Conservation (phyloP, 1,140 invertebrate genomes). For the Heterodera carotae region DNA sequence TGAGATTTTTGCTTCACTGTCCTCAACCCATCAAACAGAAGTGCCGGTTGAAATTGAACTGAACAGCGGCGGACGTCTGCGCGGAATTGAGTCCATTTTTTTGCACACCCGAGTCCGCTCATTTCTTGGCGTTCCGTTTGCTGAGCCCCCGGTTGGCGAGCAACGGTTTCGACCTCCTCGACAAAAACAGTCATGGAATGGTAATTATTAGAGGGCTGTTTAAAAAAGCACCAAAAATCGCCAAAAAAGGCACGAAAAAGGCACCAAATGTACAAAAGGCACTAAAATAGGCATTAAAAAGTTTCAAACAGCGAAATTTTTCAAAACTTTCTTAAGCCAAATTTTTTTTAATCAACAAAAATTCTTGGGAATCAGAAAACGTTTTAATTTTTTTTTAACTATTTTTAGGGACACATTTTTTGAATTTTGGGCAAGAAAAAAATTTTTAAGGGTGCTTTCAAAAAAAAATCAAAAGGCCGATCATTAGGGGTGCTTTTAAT, state of each 20-base stretch:
- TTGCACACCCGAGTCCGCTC: constrained; percentile 59
- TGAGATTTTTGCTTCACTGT: constrained; percentile 26
- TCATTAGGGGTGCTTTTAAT: too few relatives aligned
- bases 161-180: constrained; percentile 55
- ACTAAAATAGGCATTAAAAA: too few relatives aligned
- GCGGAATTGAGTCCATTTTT: constrained; percentile 62
- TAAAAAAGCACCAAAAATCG: constrained; percentile 3
- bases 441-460: too few relatives aligned
- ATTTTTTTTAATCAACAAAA: too few relatives aligned
- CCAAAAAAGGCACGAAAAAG: too few relatives aligned
- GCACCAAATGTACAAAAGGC: constrained; percentile 11
- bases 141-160: constrained; percentile 58
- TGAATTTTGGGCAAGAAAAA: too few relatives aligned
- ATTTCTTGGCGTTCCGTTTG: constrained; percentile 63
- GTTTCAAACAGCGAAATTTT: too few relatives aligned
- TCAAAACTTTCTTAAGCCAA: too few relatives aligned
- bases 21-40: constrained; percentile 47
- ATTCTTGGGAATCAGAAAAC: constrained; percentile 13
- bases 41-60: constrained; percentile 55
- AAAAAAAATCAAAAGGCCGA: too few relatives aligned
- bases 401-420: too few relatives aligned
- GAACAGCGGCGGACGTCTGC: constrained; percentile 44
- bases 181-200: constrained; percentile 60
- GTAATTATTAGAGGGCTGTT: constrained; percentile 16
- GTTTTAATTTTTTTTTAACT: too few relatives aligned